These are phyloP conservation scores for Panagrolaimus sp. DNA, from an alignment of 1,140 invertebrate genomes.

Conservation along the genomic window DNA sequence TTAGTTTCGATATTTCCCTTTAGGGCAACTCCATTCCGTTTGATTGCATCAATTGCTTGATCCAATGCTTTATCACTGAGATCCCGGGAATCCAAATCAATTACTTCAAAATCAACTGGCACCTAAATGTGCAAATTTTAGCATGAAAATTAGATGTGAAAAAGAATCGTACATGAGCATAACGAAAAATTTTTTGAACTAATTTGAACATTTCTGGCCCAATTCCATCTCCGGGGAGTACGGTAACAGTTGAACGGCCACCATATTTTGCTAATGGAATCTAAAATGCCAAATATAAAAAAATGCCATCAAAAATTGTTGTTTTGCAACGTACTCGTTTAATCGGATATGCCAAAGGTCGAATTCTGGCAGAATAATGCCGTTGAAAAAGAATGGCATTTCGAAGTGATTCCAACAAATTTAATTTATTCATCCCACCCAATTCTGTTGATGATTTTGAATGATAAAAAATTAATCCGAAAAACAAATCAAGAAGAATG, in stretches of 20 bases:
- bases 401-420: too few relatives aligned
- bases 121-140: constrained; percentile 66
- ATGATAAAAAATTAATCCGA: too few relatives aligned
- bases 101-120: constrained; percentile 91
- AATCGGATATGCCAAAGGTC: too few relatives aligned
- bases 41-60: constrained; percentile 88
- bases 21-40: constrained; percentile 83
- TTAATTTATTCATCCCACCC: too few relatives aligned
- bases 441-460: too few relatives aligned
- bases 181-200: constrained; percentile 77
- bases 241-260: constrained; percentile 82
- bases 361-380: too few relatives aligned
- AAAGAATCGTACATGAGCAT: constrained; percentile 11
- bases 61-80: constrained; percentile 75
- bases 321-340: too few relatives aligned
- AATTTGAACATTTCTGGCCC: constrained; percentile 86
- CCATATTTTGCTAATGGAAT: constrained; percentile 67
- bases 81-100: constrained; percentile 77
- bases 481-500: too few relatives aligned
- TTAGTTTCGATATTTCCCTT: constrained; percentile 60
- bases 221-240: constrained; percentile 87
- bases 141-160: too few relatives aligned
- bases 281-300: too few relatives aligned
- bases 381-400: too few relatives aligned
- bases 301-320: too few relatives aligned